These are phyloP conservation scores for Cassiopea andromeda DNA, from an alignment of 30 jellyfish, hydroid and myxozoan species.

Conservation along the genomic window DNA sequence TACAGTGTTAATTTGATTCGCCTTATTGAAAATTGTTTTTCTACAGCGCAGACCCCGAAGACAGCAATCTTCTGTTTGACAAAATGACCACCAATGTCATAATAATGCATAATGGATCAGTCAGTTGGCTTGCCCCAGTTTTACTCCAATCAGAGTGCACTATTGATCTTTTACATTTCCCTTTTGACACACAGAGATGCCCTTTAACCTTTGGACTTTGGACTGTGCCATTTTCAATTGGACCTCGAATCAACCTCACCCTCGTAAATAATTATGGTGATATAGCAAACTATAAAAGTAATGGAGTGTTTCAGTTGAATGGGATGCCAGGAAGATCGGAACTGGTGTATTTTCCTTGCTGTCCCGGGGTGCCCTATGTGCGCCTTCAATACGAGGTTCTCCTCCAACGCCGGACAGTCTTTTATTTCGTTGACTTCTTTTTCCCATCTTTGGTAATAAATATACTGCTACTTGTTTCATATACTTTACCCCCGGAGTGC, in stretches of 20 bases:
- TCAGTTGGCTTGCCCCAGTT: constrained; percentile 59
- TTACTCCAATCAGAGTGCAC: constrained; percentile 47
- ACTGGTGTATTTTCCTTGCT: constrained; percentile 30
- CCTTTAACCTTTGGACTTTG: constrained; percentile 59
- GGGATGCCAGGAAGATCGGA: constrained; percentile 54
- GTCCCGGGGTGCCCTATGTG: constrained; percentile 59
- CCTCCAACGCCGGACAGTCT: constrained; percentile 46
- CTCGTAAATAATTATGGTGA: constrained; percentile 32
- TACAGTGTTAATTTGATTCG: too few species aligned
- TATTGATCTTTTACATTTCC: constrained; percentile 38
- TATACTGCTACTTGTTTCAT: constrained; percentile 16
- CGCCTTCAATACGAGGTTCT: constrained; percentile 24
- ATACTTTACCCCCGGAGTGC: constrained; percentile 62
- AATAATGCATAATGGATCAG: constrained; percentile 25
- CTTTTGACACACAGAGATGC: constrained; percentile 69
- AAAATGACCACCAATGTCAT: constrained; percentile 46
- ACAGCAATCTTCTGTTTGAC: not conserved
- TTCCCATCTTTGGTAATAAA: constrained; percentile 44
- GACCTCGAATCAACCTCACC: constrained; percentile 25
- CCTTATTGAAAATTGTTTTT: not conserved
- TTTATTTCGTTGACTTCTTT: constrained; percentile 41
- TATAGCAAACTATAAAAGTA: constrained; percentile 5
- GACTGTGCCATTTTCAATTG: constrained; percentile 22
- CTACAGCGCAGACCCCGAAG: constrained; percentile 43
- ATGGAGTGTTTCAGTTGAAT: constrained; percentile 48